phyloP scores from a whole-genome alignment of 1,140 invertebrate species.

The Penaeus chinensis region DNA sequence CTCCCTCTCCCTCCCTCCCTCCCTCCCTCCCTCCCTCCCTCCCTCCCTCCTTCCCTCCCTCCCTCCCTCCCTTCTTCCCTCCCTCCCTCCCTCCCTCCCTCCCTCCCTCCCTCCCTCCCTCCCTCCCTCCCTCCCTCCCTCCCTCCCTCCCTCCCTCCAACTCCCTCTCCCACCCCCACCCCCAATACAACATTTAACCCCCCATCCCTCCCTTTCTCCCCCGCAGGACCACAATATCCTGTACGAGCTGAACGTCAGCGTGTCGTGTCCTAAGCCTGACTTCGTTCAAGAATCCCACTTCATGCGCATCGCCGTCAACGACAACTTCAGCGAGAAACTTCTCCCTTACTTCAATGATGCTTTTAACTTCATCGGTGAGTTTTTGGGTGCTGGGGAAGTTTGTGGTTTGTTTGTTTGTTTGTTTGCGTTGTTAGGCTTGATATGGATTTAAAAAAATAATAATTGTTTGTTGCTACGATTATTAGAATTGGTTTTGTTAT shows the following conservation, averaged over 20 bases:
- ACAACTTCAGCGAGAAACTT: slow-evolving; percentile 89
- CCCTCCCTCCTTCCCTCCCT: no score
- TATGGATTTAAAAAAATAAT: no score
- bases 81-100: neutral
- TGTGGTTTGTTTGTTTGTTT: neutral
- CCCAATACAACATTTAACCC: no score
- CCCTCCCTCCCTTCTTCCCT: no score
- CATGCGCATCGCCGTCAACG: slow-evolving; percentile 85
- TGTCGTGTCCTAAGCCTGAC: slow-evolving; percentile 80
- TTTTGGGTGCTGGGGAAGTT: slow-evolving; percentile 64
- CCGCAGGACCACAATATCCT: slow-evolving; percentile 75
- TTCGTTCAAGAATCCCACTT: slow-evolving; percentile 80
- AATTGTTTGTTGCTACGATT: no score
- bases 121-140: no score
- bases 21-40: no score
- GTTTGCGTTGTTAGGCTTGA: neutral
- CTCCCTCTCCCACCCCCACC: neutral
- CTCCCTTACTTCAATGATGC: slow-evolving; percentile 93
- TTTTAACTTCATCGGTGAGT: slow-evolving; percentile 90
- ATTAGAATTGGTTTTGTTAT: no score
- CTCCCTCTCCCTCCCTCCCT: no score
- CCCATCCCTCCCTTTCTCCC: neutral
- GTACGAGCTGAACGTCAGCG: slow-evolving; percentile 86
- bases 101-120: neutral
- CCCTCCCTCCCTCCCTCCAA: neutral